Evolutionary conservation across 2,797 vertebrate genomes (phyloP).

Genomic region (Microcaecilia unicolor): DNA sequence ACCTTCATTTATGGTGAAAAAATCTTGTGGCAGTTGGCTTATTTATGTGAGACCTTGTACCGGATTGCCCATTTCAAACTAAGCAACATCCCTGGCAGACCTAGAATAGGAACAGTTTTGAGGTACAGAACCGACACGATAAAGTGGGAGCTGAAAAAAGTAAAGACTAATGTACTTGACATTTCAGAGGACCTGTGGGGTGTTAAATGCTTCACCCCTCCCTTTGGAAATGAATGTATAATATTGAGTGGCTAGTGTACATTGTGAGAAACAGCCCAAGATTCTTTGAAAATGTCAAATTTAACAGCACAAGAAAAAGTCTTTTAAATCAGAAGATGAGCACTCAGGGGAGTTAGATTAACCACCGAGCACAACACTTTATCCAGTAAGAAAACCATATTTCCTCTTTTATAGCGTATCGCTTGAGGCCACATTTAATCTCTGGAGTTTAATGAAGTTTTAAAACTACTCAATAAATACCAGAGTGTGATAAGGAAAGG

Average conservation of each 20-base stretch:
- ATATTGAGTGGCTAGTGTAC: slow-evolving; percentile 10
- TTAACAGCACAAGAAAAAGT: slow-evolving; percentile 45
- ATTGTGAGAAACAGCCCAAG: slow-evolving; percentile 9
- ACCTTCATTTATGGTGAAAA: too few species aligned
- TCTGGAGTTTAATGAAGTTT: slow-evolving; percentile 68
- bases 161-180: slow-evolving; percentile 45
- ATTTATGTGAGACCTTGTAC: neutral
- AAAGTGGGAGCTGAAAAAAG: slow-evolving; percentile 18
- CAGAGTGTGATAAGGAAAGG: slow-evolving; percentile 45
- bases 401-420: slow-evolving; percentile 54
- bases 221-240: slow-evolving; percentile 3
- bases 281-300: slow-evolving; percentile 43
- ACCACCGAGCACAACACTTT: slow-evolving; percentile 54
- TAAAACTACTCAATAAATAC: slow-evolving; percentile 61
- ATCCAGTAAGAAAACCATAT: slow-evolving; percentile 51
- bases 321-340: slow-evolving; percentile 46
- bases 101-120: slow-evolving; percentile 3
- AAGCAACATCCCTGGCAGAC: neutral
- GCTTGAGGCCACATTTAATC: slow-evolving; percentile 55
- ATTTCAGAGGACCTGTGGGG: slow-evolving; percentile 38
- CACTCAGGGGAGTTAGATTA: slow-evolving; percentile 50
- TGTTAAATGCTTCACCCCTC: neutral
- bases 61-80: neutral
- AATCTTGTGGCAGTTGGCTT: too few species aligned
- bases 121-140: slow-evolving; percentile 2